phyloP scores from a whole-genome alignment of 1,140 invertebrate genomes.

The Drosophila punjabiensis region DNA sequence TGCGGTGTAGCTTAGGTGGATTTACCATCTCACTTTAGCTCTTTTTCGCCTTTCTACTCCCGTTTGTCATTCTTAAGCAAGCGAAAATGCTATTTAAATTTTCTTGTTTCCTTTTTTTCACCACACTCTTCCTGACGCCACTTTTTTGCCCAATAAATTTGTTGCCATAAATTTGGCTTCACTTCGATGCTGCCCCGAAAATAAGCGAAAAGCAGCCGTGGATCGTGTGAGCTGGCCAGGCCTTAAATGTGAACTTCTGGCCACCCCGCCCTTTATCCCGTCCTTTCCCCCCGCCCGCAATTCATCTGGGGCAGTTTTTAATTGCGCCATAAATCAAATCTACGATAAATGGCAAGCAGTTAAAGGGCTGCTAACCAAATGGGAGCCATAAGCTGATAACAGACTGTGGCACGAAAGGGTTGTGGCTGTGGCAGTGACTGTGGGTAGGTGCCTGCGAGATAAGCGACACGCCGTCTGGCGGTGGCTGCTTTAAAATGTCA shows the following conservation, averaged over 20 bases:
- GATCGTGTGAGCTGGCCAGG: conserved; percentile 56
- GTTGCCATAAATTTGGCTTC: conserved; percentile 75
- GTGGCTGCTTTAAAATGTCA: conserved; percentile 75
- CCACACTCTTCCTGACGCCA: not conserved
- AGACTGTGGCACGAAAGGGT: conserved; percentile 34
- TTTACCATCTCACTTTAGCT: conserved; percentile 37
- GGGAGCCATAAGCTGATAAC: conserved; percentile 82
- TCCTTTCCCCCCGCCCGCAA: not conserved
- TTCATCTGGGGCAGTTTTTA: conserved; percentile 69
- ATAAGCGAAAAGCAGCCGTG: conserved; percentile 8
- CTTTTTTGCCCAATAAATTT: conserved; percentile 70
- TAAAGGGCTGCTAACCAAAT: conserved; percentile 83
- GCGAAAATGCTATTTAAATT: conserved; percentile 72
- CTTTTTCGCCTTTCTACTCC: conserved; percentile 5
- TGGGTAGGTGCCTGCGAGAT: conserved; percentile 65
- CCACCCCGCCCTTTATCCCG: not conserved
- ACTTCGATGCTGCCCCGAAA: conserved; percentile 47
- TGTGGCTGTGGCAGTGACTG: not conserved
- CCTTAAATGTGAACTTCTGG: conserved; percentile 24
- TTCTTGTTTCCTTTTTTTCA: conserved; percentile 25
- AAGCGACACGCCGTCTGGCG: conserved; percentile 49
- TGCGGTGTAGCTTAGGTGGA: conserved; percentile 47
- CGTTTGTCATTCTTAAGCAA: conserved; percentile 50
- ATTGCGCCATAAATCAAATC: conserved; percentile 82
- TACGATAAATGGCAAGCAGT: conserved; percentile 80